A percentile compares a stretch with the other conserved stretches of the same genome.
Conservation (phyloP, 2,113 vertebrate genomes). For the Daubentonia madagascariensis region DNA sequence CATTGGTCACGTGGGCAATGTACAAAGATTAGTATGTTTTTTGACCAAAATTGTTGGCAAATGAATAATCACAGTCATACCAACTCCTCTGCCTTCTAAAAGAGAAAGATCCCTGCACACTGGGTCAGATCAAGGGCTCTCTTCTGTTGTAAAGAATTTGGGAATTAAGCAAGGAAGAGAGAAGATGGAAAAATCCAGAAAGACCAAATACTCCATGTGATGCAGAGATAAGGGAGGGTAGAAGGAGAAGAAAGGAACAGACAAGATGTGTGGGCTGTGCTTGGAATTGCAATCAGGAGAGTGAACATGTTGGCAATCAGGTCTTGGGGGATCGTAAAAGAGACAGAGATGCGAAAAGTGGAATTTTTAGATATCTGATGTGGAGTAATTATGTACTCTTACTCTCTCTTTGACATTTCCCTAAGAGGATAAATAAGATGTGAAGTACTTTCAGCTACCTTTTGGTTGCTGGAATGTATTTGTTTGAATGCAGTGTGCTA, state of each 20-base stretch:
- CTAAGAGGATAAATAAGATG: not conserved
- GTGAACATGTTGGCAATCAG: not conserved
- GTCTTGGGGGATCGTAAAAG: not conserved
- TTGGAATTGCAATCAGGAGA: not conserved
- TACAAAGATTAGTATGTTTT: not conserved
- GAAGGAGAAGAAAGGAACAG: too few relatives aligned
- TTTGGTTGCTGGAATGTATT: not conserved
- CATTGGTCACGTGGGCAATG: accelerated
- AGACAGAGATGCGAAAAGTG: not conserved
- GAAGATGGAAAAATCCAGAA: not conserved
- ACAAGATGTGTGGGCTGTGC: accelerated
- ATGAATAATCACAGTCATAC: too few relatives aligned
- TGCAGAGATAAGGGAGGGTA: not conserved
- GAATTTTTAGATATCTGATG: not conserved
- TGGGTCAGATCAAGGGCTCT: not conserved
- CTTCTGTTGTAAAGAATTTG: not conserved
- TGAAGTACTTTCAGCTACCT: not conserved
- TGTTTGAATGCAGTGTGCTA: not conserved
- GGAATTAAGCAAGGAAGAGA: not conserved
- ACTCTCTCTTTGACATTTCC: not conserved
- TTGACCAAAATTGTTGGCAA: not conserved
- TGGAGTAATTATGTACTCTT: not conserved
- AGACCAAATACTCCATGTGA: not conserved
- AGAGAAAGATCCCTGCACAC: not conserved
- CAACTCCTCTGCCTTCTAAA: not conserved